These are phyloP conservation scores for Pteropus rufus DNA, from an alignment of 2,797 vertebrate genomes.

Conservation along the genomic window DNA sequence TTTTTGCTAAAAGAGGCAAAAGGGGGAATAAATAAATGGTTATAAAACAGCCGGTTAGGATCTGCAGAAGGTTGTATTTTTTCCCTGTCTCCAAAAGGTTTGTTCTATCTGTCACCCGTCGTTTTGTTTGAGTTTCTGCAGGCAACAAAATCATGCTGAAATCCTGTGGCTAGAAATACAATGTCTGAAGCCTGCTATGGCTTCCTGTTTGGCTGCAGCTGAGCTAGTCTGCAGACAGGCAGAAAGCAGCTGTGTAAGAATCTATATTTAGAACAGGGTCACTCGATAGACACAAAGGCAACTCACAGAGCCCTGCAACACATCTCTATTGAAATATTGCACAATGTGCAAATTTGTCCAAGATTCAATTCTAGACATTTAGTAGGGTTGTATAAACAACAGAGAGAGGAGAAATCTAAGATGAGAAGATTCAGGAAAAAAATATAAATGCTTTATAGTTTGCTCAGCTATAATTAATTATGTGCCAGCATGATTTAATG, in stretches of 20 bases:
- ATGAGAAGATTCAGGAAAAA: background rate
- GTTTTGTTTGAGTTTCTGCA: slow-evolving; percentile 64
- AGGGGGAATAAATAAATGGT: slow-evolving; percentile 54
- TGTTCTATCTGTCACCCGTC: slow-evolving; percentile 53
- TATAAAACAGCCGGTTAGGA: slow-evolving; percentile 70
- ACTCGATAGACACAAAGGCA: background rate
- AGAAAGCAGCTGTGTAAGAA: slow-evolving; percentile 23
- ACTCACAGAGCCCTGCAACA: background rate
- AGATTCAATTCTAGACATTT: slow-evolving; percentile 34
- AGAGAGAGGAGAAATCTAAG: background rate
- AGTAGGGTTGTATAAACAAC: slow-evolving; percentile 29
- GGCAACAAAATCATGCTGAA: slow-evolving; percentile 50
- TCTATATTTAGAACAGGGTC: slow-evolving; percentile 35
- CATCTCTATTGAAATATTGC: background rate
- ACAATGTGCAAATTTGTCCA: background rate
- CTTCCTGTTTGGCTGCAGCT: slow-evolving; percentile 64
- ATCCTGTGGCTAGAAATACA: slow-evolving; percentile 42
- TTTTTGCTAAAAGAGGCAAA: slow-evolving; percentile 59
- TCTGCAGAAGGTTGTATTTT: slow-evolving; percentile 23
- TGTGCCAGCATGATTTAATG: slow-evolving; percentile 34
- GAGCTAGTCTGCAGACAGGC: background rate
- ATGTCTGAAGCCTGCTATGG: slow-evolving; percentile 35
- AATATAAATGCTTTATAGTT: slow-evolving; percentile 8
- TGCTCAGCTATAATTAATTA: slow-evolving; percentile 46
- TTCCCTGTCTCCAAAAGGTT: slow-evolving; percentile 40